Evolutionary conservation across 2,888 invertebrate genomes (phyloP).

Genomic region (Polyommatus icarus): DNA sequence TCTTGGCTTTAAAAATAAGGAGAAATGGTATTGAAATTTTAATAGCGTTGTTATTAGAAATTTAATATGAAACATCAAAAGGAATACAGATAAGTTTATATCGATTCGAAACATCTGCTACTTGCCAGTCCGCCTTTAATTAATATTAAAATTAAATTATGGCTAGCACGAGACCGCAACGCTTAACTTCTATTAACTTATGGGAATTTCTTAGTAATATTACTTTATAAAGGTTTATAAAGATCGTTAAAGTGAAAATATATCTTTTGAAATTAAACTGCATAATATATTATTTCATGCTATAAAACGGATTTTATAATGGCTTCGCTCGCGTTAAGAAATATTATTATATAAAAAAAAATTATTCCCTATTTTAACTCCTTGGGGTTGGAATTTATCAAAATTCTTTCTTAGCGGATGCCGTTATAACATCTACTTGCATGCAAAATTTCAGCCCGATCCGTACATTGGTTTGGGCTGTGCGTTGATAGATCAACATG

Average conservation of each 20-base stretch:
- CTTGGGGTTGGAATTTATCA: no score
- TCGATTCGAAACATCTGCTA: conserved; percentile 63
- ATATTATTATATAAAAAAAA: no score
- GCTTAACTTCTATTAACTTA: conserved; percentile 26
- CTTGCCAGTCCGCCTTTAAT: conserved; percentile 58
- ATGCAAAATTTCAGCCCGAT: no score
- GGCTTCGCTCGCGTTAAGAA: no score
- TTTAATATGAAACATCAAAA: conserved; percentile 32
- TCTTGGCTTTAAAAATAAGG: background rate
- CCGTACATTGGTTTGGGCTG: no score
- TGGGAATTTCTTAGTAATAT: background rate
- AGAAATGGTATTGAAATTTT: background rate
- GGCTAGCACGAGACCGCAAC: conserved; percentile 57
- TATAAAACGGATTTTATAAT: no score
- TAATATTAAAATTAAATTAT: conserved; percentile 68
- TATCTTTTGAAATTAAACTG: background rate
- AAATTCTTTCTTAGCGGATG: no score
- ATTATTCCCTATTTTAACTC: no score
- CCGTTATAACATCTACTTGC: no score
- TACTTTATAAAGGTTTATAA: background rate
- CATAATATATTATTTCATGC: no score
- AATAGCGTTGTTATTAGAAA: conserved; percentile 19
- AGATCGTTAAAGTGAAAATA: background rate
- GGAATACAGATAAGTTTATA: conserved; percentile 46
- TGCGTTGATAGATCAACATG: no score